Conservation (phyloP, 2,888 invertebrate genomes). For the Cantharis flavilabris region DNA sequence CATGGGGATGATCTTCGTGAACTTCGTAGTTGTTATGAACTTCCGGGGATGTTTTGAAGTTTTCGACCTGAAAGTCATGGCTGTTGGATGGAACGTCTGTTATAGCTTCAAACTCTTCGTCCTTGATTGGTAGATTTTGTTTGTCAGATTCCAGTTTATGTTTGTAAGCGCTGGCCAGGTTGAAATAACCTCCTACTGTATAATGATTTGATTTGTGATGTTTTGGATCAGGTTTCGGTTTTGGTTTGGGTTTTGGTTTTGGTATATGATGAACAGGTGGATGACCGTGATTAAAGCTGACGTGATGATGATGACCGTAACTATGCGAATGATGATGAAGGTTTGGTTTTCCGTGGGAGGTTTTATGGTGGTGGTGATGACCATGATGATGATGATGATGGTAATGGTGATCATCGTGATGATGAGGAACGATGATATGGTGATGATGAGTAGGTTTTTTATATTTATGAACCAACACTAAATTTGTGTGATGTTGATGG, state of each 20-base stretch:
- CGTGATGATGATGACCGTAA: neutral
- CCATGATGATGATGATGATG: neutral
- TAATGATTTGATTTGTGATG: neutral
- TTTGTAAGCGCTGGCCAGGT: neutral
- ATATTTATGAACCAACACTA: neutral
- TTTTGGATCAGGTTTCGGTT: neutral
- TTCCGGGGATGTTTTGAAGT: neutral
- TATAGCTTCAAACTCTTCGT: neutral
- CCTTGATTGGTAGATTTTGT: neutral
- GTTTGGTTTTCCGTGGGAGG: neutral
- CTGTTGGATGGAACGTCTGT: neutral
- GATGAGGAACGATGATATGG: neutral
- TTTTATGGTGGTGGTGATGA: conserved; percentile 37
- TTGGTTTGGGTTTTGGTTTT: neutral
- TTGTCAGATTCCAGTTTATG: neutral
- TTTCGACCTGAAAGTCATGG: neutral
- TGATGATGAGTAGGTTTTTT: neutral
- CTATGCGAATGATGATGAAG: neutral
- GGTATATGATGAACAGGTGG: neutral
- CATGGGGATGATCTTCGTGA: neutral
- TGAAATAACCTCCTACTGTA: neutral
- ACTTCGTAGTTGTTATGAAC: neutral
- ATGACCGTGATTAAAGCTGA: neutral
- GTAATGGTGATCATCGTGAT: neutral
- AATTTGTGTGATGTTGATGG: neutral